These are phyloP conservation scores for Lepeophtheirus salmonis DNA, from an alignment of 1,140 invertebrate genomes.

Conservation along the genomic window DNA sequence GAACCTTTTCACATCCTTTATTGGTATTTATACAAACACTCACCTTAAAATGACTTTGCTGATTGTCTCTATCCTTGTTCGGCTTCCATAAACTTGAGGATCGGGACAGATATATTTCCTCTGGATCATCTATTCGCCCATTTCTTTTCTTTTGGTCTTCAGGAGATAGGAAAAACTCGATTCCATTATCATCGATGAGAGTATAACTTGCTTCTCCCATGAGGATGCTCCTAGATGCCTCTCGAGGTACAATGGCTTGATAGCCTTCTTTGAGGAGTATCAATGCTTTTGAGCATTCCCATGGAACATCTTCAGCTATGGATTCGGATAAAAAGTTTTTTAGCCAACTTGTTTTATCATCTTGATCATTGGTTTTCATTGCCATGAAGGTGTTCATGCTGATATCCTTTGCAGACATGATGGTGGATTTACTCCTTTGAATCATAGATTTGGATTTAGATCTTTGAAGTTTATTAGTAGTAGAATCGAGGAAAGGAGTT, in stretches of 20 bases:
- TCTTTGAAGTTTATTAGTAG: slow-evolving; percentile 1
- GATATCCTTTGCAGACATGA: slow-evolving; percentile 18
- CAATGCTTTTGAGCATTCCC: slow-evolving; percentile 19
- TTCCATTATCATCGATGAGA: slow-evolving; percentile 18
- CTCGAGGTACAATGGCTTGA: slow-evolving; percentile 16
- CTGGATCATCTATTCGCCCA: not conserved
- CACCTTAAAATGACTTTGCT: no score
- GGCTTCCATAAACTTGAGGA: not conserved
- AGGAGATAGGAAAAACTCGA: slow-evolving; percentile 16
- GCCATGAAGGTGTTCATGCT: slow-evolving; percentile 17
- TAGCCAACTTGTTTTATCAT: slow-evolving; percentile 11
- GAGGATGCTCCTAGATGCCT: slow-evolving; percentile 17
- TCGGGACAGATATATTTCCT: not conserved
- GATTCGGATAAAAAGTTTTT: slow-evolving; percentile 17
- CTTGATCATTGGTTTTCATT: slow-evolving; percentile 8
- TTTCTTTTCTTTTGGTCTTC: slow-evolving; percentile 3
- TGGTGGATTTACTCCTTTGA: slow-evolving; percentile 14
- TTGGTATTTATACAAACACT: no score
- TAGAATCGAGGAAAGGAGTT: no score
- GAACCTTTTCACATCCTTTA: no score
- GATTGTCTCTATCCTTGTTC: no score
- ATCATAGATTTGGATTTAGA: slow-evolving; percentile 19
- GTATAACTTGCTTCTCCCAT: slow-evolving; percentile 14
- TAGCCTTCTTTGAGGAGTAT: slow-evolving; percentile 18
- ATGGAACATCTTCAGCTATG: slow-evolving; percentile 15